Conservation (phyloP, 2,797 vertebrate species). For the Apogon hyalosoma region DNA sequence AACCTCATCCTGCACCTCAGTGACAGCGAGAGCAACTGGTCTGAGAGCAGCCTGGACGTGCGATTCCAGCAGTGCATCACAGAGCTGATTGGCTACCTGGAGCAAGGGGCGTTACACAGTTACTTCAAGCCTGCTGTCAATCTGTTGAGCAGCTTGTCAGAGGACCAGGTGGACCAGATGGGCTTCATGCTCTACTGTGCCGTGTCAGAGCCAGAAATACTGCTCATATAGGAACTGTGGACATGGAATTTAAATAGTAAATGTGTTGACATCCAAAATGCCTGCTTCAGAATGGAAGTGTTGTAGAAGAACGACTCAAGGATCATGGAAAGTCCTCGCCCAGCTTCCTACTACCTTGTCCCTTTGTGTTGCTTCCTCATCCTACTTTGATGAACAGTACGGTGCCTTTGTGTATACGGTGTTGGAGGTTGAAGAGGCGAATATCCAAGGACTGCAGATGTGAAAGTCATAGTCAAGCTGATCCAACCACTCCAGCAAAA, state of each 20-base stretch:
- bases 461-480: conserved; percentile 16
- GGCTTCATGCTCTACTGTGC: conserved; percentile 92
- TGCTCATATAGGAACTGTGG: conserved; percentile 77
- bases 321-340: too few relatives aligned
- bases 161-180: conserved; percentile 92
- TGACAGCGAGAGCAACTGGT: conserved; percentile 86
- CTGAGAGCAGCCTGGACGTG: conserved; percentile 80
- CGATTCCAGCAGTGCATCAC: conserved; percentile 90
- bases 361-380: conserved; percentile 16
- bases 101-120: conserved; percentile 87
- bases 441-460: neutral
- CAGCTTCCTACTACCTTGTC: conserved; percentile 10
- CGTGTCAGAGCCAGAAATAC: conserved; percentile 86
- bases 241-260: conserved; percentile 14
- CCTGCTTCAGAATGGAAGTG: conserved; percentile 21
- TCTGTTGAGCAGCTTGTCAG: conserved; percentile 84
- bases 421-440: conserved; percentile 18
- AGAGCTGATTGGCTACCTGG: conserved; percentile 90
- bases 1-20: conserved; percentile 90
- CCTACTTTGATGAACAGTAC: conserved; percentile 13
- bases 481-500: conserved; percentile 23
- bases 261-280: conserved; percentile 19
- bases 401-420: conserved; percentile 7
- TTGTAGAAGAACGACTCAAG: neutral
- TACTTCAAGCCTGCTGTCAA: conserved; percentile 91